Conservation (phyloP, 1,140 invertebrate species). For the Cherax quadricarinatus region DNA sequence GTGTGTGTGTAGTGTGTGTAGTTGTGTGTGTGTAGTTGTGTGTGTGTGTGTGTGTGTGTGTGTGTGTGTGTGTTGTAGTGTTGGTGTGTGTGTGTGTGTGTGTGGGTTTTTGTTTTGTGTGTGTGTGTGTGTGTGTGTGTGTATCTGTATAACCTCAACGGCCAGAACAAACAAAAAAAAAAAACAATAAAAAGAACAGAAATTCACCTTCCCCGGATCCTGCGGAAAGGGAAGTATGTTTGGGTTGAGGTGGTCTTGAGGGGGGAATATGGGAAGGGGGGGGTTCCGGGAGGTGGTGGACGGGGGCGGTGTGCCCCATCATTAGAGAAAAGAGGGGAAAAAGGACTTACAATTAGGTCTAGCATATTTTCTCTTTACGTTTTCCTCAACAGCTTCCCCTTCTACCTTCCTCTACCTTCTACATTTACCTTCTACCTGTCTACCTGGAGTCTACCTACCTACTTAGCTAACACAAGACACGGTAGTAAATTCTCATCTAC, state of each 20-base stretch:
- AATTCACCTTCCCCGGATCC: not conserved
- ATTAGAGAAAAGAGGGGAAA: too few species aligned
- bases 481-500: too few species aligned
- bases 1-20: too few species aligned
- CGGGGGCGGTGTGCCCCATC: not conserved
- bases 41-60: too few species aligned
- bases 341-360: not conserved
- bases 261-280: too few species aligned
- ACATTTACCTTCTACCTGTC: too few species aligned
- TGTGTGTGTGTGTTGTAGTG: not conserved
- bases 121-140: not conserved
- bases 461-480: too few species aligned
- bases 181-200: not conserved
- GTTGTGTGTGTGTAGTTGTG: too few species aligned
- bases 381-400: not conserved
- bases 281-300: not conserved
- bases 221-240: conserved; percentile 46
- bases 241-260: not conserved
- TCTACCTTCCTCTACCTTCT: too few species aligned
- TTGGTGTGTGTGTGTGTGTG: not conserved
- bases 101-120: too few species aligned
- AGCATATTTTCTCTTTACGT: not conserved
- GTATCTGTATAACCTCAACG: not conserved
- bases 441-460: too few species aligned
- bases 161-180: not conserved